These are phyloP conservation scores for Heliconius sara DNA, from an alignment of 2,888 invertebrate species.

Conservation along the genomic window DNA sequence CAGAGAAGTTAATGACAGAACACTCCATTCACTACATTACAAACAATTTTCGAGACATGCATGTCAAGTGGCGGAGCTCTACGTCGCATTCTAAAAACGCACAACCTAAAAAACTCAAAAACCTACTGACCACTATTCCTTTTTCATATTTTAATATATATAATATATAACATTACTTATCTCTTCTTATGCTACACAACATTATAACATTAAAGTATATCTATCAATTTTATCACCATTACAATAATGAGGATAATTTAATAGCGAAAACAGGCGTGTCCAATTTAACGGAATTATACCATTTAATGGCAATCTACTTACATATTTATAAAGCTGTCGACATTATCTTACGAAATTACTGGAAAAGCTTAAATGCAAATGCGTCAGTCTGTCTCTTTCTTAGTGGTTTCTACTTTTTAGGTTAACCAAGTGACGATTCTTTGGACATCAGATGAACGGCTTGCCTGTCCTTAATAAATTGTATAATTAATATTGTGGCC, in stretches of 20 bases:
- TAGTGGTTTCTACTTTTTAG: background rate
- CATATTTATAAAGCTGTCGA: slow-evolving; percentile 29
- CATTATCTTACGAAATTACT: slow-evolving; percentile 10
- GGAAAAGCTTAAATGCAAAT: slow-evolving; percentile 7
- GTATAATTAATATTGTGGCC: background rate
- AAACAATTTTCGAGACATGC: too few relatives aligned
- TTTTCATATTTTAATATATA: background rate
- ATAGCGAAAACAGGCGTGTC: slow-evolving; percentile 14
- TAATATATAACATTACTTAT: background rate
- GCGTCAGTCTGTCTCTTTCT: background rate
- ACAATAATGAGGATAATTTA: slow-evolving; percentile 27
- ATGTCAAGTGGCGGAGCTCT: too few relatives aligned
- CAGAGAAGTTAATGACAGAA: too few relatives aligned
- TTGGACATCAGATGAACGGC: background rate
- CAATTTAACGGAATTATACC: slow-evolving; percentile 21
- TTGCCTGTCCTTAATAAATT: background rate
- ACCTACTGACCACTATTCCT: too few relatives aligned
- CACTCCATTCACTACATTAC: too few relatives aligned
- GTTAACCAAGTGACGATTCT: background rate
- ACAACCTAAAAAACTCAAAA: too few relatives aligned
- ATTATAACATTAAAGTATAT: background rate
- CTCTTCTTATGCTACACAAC: background rate
- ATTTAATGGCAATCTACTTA: slow-evolving; percentile 24
- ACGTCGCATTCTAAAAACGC: too few relatives aligned
- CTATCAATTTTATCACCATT: slow-evolving; percentile 12